Evolutionary conservation across 2,113 vertebrate species (phyloP).

Genomic region (Meleagris gallopavo): DNA sequence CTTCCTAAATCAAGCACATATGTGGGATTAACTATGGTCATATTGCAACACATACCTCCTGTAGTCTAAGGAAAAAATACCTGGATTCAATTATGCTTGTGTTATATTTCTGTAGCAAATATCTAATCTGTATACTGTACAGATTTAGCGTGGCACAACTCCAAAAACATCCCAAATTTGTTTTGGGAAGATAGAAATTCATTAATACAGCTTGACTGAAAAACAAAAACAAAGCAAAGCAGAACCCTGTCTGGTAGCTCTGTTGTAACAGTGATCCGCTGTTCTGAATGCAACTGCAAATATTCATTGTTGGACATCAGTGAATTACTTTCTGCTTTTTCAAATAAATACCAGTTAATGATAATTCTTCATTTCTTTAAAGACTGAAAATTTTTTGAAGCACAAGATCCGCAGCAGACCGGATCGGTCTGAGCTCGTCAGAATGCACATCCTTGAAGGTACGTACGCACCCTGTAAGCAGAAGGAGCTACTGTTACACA

Average conservation of each 20-base stretch:
- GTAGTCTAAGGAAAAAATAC: not conserved
- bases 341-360: not conserved
- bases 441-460: conserved; percentile 99
- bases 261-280: not conserved
- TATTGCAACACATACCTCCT: not conserved
- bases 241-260: not conserved
- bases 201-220: not conserved
- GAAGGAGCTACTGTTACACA: not conserved
- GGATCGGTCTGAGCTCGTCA: conserved; percentile 94
- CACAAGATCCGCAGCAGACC: conserved; percentile 98
- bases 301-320: not conserved
- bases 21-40: accelerated
- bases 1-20: not conserved
- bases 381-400: conserved; percentile 99
- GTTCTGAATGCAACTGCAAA: not conserved
- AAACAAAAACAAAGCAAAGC: not conserved
- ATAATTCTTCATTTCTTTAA: conserved; percentile 9
- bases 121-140: not conserved
- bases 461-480: not conserved
- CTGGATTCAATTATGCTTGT: not conserved
- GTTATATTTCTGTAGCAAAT: not conserved
- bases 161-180: not conserved
- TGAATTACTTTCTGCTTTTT: not conserved
- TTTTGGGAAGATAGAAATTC: not conserved
- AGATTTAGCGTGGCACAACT: not conserved